A percentile compares a stretch with the other conserved stretches of the same genome.
Conservation (phyloP, 2,797 vertebrate species). For the Poeciliopsis gracilis region DNA sequence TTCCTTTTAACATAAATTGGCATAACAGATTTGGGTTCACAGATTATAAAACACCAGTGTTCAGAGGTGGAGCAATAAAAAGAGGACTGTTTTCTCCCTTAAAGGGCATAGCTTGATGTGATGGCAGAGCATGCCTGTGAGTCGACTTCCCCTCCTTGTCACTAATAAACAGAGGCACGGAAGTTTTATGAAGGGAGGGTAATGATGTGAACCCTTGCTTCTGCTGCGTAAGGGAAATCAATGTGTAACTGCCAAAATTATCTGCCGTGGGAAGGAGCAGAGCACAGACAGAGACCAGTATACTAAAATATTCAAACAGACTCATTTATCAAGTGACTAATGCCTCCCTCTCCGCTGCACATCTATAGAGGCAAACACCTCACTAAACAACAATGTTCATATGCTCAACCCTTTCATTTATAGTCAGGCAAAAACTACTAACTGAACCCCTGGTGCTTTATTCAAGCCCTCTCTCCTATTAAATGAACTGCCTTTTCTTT, state of each 20-base stretch:
- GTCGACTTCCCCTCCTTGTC: constrained; percentile 61
- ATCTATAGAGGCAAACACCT: constrained; percentile 44
- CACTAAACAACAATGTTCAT: constrained; percentile 49
- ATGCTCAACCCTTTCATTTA: constrained; percentile 7
- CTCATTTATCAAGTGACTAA: constrained; percentile 77
- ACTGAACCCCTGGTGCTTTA: constrained; percentile 25
- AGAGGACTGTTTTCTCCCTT: constrained; percentile 55
- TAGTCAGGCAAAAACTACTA: constrained; percentile 33
- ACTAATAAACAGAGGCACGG: constrained; percentile 77
- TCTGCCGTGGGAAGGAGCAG: constrained; percentile 68
- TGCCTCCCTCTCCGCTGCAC: constrained; percentile 54
- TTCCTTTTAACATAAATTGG: constrained; percentile 40
- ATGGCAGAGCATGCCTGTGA: constrained; percentile 54
- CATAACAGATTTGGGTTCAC: constrained; percentile 53
- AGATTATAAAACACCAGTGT: constrained; percentile 49
- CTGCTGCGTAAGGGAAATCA: constrained; percentile 80
- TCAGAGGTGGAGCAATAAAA: constrained; percentile 52
- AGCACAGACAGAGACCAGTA: constrained; percentile 62
- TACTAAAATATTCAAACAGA: constrained; percentile 75
- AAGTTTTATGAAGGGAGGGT: constrained; percentile 78
- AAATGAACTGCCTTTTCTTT: constrained; percentile 26
- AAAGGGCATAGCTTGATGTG: constrained; percentile 41
- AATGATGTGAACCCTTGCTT: constrained; percentile 76
- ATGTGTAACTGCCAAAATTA: constrained; percentile 80
- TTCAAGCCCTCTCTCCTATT: constrained; percentile 23